Evolutionary conservation across 2,888 invertebrate genomes (phyloP), one percentile per base, ranked within the genome.

Genomic region (Chymomyza amoena): DNA sequence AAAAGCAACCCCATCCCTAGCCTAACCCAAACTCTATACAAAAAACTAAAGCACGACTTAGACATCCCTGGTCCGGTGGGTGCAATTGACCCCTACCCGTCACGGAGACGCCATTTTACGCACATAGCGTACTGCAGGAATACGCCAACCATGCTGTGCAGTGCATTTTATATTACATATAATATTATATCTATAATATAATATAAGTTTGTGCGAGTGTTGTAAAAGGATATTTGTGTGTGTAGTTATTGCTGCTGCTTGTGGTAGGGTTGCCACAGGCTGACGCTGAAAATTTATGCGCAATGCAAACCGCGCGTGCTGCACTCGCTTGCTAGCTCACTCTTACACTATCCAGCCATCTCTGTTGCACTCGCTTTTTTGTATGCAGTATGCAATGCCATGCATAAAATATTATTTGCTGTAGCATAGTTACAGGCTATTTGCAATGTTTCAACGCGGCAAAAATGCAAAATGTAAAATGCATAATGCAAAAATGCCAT

Each of bases 311-410:
- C 39, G 39, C 39, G 39, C 61, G 72, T 73, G 69, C 68, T 64
- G 75, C 65, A 68, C 69, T 67, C 79, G 69, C n/a, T n/a, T 65
- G 36, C 28, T 36, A 66, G 13, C 39, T 45, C 39, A 4, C 39
- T 45, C 39, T 45, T 13, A 2, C 39, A 13, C 39, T 13, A 45
- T 13, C 13, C 13, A 13, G 10, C 13, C 61, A 32, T 50, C 54
- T 54, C 54, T 54, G n/a, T 51, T 51, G 16, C n/a, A 54, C 20
- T 7, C 20, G 15, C 20, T 54, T 6, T 57, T 57, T 25, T 57
- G 13, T 25, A 25, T 68, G 32, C 32, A 68, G 52, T 18, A 56
- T 65, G 66, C 51, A 77, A 81, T 85, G 87, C 83, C 85, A 87
- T 81, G 86, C 39, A 45, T 45, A 45, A 45, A 54, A 54, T 54